phyloP scores from a whole-genome alignment of 2,888 invertebrate species.

The Elgonia sp. region DNA sequence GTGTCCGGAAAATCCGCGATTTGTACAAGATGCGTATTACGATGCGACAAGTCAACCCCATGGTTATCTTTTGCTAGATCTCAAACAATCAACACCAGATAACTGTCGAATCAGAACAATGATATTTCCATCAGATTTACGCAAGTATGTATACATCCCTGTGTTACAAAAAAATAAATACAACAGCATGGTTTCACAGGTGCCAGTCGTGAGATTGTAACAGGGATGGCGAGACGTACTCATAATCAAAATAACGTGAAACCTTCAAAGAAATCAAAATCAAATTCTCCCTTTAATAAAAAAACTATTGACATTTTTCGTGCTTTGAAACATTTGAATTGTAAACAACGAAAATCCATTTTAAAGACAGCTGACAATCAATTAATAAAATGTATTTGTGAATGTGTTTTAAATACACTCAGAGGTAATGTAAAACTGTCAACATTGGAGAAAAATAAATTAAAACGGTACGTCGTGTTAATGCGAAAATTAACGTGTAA shows the following conservation, averaged over 20 bases:
- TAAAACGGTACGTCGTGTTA: background rate
- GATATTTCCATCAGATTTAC: no score
- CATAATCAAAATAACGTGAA: background rate
- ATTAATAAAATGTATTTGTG: background rate
- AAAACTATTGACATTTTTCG: background rate
- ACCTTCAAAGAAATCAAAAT: background rate
- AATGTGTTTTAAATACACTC: slow-evolving; percentile 13
- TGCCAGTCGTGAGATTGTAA: no score
- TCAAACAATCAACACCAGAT: no score
- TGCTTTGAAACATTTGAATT: background rate
- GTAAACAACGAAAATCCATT: background rate
- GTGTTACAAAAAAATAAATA: no score
- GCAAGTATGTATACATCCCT: no score
- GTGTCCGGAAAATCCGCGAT: no score
- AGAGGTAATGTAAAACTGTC: slow-evolving; percentile 2
- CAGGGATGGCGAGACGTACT: no score
- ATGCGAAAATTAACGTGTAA: slow-evolving; percentile 3
- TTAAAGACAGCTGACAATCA: background rate
- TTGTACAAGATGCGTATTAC: no score
- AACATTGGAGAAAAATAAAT: background rate
- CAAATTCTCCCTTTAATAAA: background rate
- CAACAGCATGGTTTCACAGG: no score
- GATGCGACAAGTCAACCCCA: no score
- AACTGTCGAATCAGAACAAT: no score
- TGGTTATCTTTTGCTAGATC: no score